A percentile compares a stretch with the other conserved stretches of the same genome.
Evolutionary conservation across 2,888 invertebrate species (phyloP).

Genomic region (Lepidocyrtoides sp.): DNA sequence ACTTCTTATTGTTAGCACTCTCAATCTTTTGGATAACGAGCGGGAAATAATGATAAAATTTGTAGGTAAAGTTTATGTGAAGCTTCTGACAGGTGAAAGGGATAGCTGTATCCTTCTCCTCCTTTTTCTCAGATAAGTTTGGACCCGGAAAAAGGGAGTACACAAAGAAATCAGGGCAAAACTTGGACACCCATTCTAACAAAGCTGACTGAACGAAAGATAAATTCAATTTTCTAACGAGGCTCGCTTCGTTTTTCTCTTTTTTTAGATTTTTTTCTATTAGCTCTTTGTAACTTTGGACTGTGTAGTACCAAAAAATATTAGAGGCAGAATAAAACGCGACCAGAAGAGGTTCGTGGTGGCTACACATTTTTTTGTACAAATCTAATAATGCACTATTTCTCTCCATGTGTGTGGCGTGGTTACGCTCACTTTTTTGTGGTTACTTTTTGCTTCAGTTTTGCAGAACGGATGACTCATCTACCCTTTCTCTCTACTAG

Average conservation of each 20-base stretch:
- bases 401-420: background rate
- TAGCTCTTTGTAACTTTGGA: background rate
- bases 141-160: background rate
- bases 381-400: background rate
- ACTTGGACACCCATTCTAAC: background rate
- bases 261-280: constrained; percentile 49
- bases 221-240: constrained; percentile 71
- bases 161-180: constrained; percentile 19
- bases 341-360: background rate
- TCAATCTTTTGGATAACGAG: background rate
- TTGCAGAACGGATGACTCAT: constrained; percentile 57
- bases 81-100: constrained; percentile 48
- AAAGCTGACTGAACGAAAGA: no score
- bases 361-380: constrained; percentile 1
- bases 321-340: background rate
- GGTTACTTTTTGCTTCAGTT: constrained; percentile 13
- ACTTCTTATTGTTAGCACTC: background rate
- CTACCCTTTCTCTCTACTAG: background rate
- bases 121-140: constrained; percentile 17
- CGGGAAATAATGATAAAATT: background rate
- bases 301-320: background rate
- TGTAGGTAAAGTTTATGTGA: constrained; percentile 53
- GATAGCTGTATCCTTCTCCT: constrained; percentile 48
- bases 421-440: constrained; percentile 16
- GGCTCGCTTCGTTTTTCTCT: constrained; percentile 15